These are phyloP conservation scores for Bubalus kerabau DNA, from an alignment of 2,113 vertebrate species.

Conservation along the genomic window DNA sequence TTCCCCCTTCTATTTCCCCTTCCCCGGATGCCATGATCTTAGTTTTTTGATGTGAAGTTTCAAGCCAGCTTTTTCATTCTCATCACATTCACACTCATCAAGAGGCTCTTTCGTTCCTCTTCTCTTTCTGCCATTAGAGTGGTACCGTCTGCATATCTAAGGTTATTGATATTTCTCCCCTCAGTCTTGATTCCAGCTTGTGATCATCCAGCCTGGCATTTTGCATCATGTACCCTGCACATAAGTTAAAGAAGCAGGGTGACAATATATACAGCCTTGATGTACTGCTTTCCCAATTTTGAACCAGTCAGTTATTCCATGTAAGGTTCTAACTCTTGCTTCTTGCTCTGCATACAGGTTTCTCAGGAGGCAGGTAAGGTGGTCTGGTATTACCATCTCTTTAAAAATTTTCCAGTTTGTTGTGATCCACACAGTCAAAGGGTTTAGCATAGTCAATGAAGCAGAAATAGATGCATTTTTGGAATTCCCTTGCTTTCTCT, in stretches of 20 bases:
- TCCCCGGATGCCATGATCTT: neutral
- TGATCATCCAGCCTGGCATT: neutral
- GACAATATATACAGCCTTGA: neutral
- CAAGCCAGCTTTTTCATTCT: neutral
- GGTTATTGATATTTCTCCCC: neutral
- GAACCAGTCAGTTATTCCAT: neutral
- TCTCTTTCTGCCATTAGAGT: neutral
- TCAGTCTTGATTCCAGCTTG: neutral
- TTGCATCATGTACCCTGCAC: neutral
- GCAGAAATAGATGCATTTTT: no score
- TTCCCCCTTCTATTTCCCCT: neutral
- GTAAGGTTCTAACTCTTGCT: neutral
- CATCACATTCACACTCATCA: neutral
- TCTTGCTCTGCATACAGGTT: neutral
- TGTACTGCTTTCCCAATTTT: neutral
- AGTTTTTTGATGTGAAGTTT: neutral
- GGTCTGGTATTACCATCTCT: no score
- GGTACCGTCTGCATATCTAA: accelerated
- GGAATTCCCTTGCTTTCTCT: no score
- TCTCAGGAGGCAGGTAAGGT: neutral
- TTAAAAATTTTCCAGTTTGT: no score
- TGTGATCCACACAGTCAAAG: no score
- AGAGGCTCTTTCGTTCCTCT: neutral
- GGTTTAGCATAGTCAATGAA: no score
- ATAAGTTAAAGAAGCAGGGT: neutral